These are phyloP conservation scores for Picus viridis DNA, from an alignment of 2,797 vertebrate genomes.

Conservation along the genomic window DNA sequence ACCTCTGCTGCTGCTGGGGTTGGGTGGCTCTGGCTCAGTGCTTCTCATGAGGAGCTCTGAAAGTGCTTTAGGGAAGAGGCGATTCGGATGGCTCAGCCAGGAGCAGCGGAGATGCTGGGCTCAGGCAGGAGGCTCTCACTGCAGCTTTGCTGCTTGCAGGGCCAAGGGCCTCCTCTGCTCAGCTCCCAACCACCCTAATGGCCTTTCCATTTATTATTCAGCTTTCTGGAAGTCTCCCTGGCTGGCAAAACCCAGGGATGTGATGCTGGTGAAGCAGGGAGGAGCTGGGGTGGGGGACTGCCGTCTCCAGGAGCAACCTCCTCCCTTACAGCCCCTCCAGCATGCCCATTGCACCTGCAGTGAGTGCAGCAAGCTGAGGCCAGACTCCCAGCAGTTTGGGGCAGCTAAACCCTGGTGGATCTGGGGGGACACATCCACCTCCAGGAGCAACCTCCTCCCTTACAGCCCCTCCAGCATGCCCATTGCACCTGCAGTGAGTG, in stretches of 20 bases:
- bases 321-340: rapidly evolving
- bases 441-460: neutral
- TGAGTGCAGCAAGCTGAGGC: rapidly evolving
- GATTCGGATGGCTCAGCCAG: conserved; percentile 2
- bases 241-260: neutral
- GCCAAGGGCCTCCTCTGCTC: neutral
- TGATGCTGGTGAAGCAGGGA: neutral
- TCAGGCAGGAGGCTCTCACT: neutral
- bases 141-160: neutral
- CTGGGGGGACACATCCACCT: too few relatives aligned
- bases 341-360: neutral
- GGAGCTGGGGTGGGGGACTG: neutral
- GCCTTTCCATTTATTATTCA: neutral
- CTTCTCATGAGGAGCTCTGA: conserved; percentile 63
- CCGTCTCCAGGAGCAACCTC: neutral
- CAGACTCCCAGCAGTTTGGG: rapidly evolving
- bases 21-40: neutral
- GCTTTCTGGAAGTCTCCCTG: neutral
- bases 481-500: rapidly evolving
- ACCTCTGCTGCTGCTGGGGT: conserved; percentile 5
- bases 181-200: neutral
- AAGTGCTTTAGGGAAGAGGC: conserved; percentile 51
- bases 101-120: neutral
- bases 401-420: neutral
- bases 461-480: neutral